Conservation (phyloP, 2,797 vertebrate genomes). For the Macropodus opercularis region DNA sequence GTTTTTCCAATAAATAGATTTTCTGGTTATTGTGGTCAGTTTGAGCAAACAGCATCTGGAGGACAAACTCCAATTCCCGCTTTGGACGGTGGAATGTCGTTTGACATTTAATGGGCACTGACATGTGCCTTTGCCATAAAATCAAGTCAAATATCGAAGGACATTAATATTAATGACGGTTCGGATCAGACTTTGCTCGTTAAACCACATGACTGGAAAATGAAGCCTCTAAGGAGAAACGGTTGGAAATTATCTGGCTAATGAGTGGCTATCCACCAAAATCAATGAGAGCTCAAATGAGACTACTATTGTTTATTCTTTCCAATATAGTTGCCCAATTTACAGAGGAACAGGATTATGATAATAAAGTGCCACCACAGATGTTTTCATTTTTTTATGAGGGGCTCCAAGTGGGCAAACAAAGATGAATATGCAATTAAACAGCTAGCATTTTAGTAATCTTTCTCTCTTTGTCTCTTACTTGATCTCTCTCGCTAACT, state of each 20-base stretch:
- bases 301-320: conserved; percentile 40
- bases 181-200: conserved; percentile 45
- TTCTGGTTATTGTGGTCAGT: conserved; percentile 57
- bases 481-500: too few relatives aligned
- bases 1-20: conserved; percentile 61
- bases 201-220: conserved; percentile 64
- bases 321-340: conserved; percentile 11
- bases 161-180: conserved; percentile 66
- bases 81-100: conserved; percentile 41
- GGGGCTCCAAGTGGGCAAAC: conserved; percentile 22
- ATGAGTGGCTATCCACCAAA: conserved; percentile 52
- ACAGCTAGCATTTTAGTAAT: conserved; percentile 45
- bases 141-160: conserved; percentile 50
- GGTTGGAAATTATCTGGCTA: conserved; percentile 47
- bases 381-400: conserved; percentile 15
- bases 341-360: conserved; percentile 31
- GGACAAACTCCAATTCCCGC: conserved; percentile 56
- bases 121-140: conserved; percentile 45
- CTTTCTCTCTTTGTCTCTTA: conserved; percentile 44
- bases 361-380: conserved; percentile 33
- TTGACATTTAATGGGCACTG: conserved; percentile 46
- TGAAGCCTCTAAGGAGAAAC: conserved; percentile 42
- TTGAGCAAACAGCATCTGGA: conserved; percentile 45
- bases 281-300: conserved; percentile 46
- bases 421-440: conserved; percentile 50